Conservation (phyloP, 1,140 invertebrate genomes). For the Acromyrmex charruanus region DNA sequence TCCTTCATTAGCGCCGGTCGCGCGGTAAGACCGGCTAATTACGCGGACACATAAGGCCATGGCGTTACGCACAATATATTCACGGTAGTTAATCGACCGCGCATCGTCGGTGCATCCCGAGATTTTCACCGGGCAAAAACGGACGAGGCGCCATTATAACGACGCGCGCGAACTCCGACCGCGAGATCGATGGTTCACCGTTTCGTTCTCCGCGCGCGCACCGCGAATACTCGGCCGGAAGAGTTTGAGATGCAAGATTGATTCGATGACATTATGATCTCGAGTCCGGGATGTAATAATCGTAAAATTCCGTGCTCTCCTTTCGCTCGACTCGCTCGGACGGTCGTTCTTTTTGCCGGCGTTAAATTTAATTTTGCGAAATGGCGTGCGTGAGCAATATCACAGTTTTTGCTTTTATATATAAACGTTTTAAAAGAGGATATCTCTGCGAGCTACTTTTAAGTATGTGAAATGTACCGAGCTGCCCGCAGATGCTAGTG, state of each 20-base stretch:
- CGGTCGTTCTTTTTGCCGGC: neutral
- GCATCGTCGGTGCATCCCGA: constrained; percentile 46
- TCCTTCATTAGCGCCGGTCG: constrained; percentile 80
- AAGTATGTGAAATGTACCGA: constrained; percentile 19
- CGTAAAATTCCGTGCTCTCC: constrained; percentile 37
- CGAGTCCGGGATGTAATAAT: constrained; percentile 29
- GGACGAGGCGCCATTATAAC: constrained; percentile 44
- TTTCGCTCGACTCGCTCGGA: constrained; percentile 5
- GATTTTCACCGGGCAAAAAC: constrained; percentile 24
- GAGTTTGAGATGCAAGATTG: constrained; percentile 30
- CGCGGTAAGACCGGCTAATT: constrained; percentile 80
- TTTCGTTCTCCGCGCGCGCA: constrained; percentile 14
- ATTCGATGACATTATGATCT: constrained; percentile 50
- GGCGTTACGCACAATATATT: constrained; percentile 76
- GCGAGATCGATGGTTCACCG: constrained; percentile 61
- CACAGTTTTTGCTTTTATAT: constrained; percentile 24
- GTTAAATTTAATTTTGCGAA: constrained; percentile 50
- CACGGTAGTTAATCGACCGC: constrained; percentile 67
- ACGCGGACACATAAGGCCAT: constrained; percentile 71
- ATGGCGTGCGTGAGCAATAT: neutral
- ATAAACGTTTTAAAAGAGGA: constrained; percentile 1
- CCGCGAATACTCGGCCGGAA: constrained; percentile 17
- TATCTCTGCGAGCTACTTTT: constrained; percentile 3
- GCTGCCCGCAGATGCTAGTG: neutral
- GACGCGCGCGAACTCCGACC: constrained; percentile 60